Conservation (phyloP, 2,888 invertebrate genomes). For the Coleophora flavipennella region DNA sequence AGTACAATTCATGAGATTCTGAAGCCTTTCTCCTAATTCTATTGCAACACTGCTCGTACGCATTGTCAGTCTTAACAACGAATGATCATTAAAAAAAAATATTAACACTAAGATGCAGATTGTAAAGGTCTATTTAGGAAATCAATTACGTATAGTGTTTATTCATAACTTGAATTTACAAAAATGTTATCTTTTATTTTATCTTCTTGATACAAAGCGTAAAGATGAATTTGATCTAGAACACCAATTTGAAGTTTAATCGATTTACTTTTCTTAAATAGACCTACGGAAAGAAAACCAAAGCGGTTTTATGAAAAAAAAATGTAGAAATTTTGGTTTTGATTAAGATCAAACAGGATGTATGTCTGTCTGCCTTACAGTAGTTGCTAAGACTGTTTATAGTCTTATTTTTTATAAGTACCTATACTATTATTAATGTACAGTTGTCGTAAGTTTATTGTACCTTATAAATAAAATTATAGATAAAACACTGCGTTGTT, state of each 20-base stretch:
- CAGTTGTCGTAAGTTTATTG: constrained; percentile 5
- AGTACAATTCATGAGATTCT: constrained; percentile 41
- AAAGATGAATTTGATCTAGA: too few relatives aligned
- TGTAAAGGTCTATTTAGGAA: constrained; percentile 2
- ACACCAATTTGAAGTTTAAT: too few relatives aligned
- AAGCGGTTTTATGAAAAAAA: too few relatives aligned
- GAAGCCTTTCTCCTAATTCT: constrained; percentile 10
- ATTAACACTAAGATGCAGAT: constrained; percentile 1
- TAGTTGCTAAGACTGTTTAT: constrained; percentile 7
- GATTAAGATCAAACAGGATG: not conserved
- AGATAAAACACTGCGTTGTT: too few relatives aligned
- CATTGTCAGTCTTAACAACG: constrained; percentile 16
- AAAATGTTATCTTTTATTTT: too few relatives aligned
- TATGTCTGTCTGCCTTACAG: not conserved
- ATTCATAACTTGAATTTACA: too few relatives aligned
- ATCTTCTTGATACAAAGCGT: too few relatives aligned
- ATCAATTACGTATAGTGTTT: not conserved
- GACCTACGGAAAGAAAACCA: too few relatives aligned
- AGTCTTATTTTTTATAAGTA: constrained; percentile 1
- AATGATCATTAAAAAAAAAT: constrained; percentile 5
- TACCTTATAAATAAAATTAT: constrained; percentile 3
- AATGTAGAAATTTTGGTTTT: too few relatives aligned
- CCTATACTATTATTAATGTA: not conserved
- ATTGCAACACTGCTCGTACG: constrained; percentile 25
- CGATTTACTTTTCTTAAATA: too few relatives aligned